Base-by-base conservation (phyloP, 2,888 invertebrate species). In the Luffia ferchaultella region DNA sequence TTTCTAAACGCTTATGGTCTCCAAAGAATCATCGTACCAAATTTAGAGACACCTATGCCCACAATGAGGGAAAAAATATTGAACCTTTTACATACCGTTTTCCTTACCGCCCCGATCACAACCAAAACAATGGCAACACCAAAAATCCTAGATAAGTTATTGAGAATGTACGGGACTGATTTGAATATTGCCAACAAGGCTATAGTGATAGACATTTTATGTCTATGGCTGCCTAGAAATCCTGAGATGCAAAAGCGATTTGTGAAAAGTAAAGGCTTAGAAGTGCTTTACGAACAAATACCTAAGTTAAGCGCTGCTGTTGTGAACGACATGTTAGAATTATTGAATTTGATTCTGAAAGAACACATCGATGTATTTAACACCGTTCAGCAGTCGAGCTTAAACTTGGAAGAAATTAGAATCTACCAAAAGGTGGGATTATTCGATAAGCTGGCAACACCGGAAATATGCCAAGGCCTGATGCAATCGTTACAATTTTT, bases 261-360 rank as follows among this genome's bases (percentile, higher is more conserved):
- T 0, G 77, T 80, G 73, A 73, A 72, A 55, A 20, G 67, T 1
- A 75, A 69, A 60, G 79, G 80, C 0, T 50, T 82, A 0, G 68
- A 71, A 44, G 67, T 72, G 0, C 79, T 82, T 53, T 80, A 80
- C 49, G 42, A 65, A 0, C 76, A 79, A 57, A 58, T 76, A 0
- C 17, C 60, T 0, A 70, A 72, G 49, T 51, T 80, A 16, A 74
- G 76, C 15, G 53, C 58, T 0, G 56, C 61, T 0, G 63, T 62
- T 0, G 60, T 74, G 5, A 55, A 64, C 18, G 64, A 58, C 1
- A 56, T 77, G 15, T 52, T 82, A 2, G 66, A 72, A 9, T 55
- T 82, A 0, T 77, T 80, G 16, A 75, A 74, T 57, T 70, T 55
- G n/a, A 68, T 82, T 46, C 41, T 80, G 1, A 61, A 62, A 16